Percentiles rank a stretch among this genome's conserved stretches.
These are phyloP conservation scores for Boleophthalmus pectinirostris DNA, from an alignment of 2,113 vertebrate genomes.

Conservation along the genomic window DNA sequence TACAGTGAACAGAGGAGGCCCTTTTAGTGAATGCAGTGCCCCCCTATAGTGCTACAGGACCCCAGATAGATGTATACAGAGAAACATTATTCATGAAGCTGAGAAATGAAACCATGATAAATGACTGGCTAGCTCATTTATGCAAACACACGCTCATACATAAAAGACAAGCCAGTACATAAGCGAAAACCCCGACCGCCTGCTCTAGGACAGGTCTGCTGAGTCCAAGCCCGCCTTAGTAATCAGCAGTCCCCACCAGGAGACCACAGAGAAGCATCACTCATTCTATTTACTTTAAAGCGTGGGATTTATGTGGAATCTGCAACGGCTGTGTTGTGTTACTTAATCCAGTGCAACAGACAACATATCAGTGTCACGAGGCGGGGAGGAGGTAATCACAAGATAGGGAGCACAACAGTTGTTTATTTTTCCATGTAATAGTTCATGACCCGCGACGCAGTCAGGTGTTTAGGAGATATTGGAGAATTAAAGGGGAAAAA, in stretches of 20 bases:
- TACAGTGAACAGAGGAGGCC: conserved; percentile 12
- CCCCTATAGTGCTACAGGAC: conserved; percentile 25
- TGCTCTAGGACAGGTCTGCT: conserved; percentile 54
- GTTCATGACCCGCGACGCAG: conserved; percentile 8
- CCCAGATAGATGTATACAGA: conserved; percentile 46
- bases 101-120: conserved; percentile 59
- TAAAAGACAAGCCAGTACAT: conserved; percentile 31
- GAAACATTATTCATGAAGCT: conserved; percentile 65
- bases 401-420: neutral
- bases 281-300: conserved; percentile 46
- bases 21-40: conserved; percentile 19
- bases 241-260: conserved; percentile 57
- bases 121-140: conserved; percentile 60
- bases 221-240: conserved; percentile 45
- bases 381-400: conserved; percentile 18
- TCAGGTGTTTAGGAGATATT: conserved; percentile 2
- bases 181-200: conserved; percentile 20
- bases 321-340: conserved; percentile 4
- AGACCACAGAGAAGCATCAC: conserved; percentile 34
- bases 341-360: conserved; percentile 21
- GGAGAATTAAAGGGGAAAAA: conserved; percentile 30
- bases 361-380: conserved; percentile 35
- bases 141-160: conserved; percentile 50
- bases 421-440: conserved; percentile 37
- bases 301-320: conserved; percentile 27